Base-by-base conservation (phyloP, 2,113 vertebrate genomes). In the Chlamydotis undulata region DNA sequence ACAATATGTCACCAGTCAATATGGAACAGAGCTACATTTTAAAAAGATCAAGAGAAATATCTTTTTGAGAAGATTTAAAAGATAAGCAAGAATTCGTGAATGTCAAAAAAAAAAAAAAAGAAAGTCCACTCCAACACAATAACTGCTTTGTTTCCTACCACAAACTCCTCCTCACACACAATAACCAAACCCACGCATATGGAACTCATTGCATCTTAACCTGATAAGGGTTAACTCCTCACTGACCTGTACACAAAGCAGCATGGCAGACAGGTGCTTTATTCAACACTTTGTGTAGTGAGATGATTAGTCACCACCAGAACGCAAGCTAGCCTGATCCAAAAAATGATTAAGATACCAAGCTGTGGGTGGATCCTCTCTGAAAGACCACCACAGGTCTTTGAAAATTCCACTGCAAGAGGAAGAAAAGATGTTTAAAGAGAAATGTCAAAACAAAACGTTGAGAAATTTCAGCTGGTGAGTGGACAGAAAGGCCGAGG, bases 121-220 rank as follows among this genome's bases (percentile, higher is more conserved):
- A 35, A 37, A 37, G 37, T 86, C 68, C 79, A 90, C 13, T 0
- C n/a, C 68, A 92, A 85, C 7, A 4, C 35, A 65, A 55, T 50
- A 88, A 86, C 75, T 71, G 57, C 83, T 91, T 61, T 10, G 59
- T 95, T 97, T 94, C 93, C 97, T 93, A 84, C 94, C 92, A 89
- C 90, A 95, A 94, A 89, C 69, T 94, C 83, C 61, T 80, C 77
- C 78, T 77, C 64, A 65, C 79, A 64, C 56, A 61, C 64, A 55
- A 50, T 68, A 78, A 59, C 23, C 63, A 87, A 94, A 75, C 87
- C 79, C 73, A 95, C 65, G 3, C 67, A 91, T 17, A 79, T 10
- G 31, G 52, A 89, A 50, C 57, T 45, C 82, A 35, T 39, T 83
- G 75, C 43, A 3, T 81, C 76, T 92, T 87, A 96, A 90, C 69